Conservation (phyloP, 2,888 invertebrate species). For the Teinopalpus imperialis region DNA sequence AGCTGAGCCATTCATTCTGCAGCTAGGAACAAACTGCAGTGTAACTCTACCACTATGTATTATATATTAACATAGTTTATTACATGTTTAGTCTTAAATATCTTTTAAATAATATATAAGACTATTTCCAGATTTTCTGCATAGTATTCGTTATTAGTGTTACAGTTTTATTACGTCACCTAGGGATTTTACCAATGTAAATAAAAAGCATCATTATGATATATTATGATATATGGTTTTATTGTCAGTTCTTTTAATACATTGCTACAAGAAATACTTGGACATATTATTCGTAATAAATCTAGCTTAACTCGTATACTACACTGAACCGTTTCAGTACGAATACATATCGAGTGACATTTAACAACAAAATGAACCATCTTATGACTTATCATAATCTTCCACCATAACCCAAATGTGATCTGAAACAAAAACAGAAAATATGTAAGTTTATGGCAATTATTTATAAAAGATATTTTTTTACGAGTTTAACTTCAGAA, state of each 20-base stretch:
- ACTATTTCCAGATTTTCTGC: too few species aligned
- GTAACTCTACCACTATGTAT: too few species aligned
- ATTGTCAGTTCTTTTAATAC: constrained; percentile 28
- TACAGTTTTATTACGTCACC: too few species aligned
- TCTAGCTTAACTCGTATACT: neutral
- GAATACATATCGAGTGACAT: neutral
- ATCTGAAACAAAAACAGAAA: constrained; percentile 17
- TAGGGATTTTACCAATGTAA: too few species aligned
- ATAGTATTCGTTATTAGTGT: too few species aligned
- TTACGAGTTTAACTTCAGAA: neutral
- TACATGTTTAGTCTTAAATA: too few species aligned
- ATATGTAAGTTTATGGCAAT: neutral
- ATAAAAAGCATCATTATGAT: too few species aligned
- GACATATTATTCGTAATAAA: neutral
- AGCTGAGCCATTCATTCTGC: too few species aligned
- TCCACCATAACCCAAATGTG: neutral
- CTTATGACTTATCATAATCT: neutral
- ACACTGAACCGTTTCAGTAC: too few species aligned
- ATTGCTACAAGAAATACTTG: neutral
- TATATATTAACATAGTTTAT: too few species aligned
- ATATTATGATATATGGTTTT: constrained; percentile 32
- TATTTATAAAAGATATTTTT: neutral
- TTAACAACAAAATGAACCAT: neutral
- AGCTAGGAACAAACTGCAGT: too few species aligned
- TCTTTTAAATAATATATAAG: too few species aligned